Base-by-base conservation (phyloP, 2,113 vertebrate species). In the Fregata magnificens region DNA sequence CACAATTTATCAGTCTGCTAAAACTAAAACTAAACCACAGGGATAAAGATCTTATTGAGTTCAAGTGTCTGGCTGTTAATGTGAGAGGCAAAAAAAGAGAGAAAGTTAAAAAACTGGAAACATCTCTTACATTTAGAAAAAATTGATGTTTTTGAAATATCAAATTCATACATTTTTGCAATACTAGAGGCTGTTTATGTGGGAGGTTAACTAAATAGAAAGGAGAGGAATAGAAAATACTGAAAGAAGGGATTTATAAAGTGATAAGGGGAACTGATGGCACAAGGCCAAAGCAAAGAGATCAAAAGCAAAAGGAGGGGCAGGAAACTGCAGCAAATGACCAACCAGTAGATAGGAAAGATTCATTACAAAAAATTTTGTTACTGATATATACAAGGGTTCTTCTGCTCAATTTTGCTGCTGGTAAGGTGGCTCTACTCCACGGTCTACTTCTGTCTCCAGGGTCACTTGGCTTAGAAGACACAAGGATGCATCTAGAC, bases 71-170 rank as follows among this genome's bases (percentile, higher is more conserved):
- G 34, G 6, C 11, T 85, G 8, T 70, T 52, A 66, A 70, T 7
- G 3, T 50, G 47, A 65, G 20, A 61, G 22, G 11, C 11, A 47
- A 76, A 42, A 47, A 61, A 25, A 59, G 34, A 17, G 1, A n/a
- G 4, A 44, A 69, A 38, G n/a, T 44, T 82, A 12, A 53, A 38
- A 87, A 74, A 25, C 6, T 34, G 45, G 58, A 78, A 90, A 42
- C 22, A 56, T 20, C 16, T 63, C n/a, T 79, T 61, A 70, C 17
- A 18, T 3, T 5, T 26, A 40, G 58, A 12, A 83, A 81, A 80
- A 66, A 15, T 0, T 1, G 1, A 12, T 47, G 3, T 1, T 65
- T 87, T 69, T 47, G 26, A 69, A 79, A 70, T 26, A 52, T 2
- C 10, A 44, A 50, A 34, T 59, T 61, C 26, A 45, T 34, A 19